Evolutionary conservation across 2,113 vertebrate genomes (phyloP).

Genomic region (Sakesphorus luctuosus): DNA sequence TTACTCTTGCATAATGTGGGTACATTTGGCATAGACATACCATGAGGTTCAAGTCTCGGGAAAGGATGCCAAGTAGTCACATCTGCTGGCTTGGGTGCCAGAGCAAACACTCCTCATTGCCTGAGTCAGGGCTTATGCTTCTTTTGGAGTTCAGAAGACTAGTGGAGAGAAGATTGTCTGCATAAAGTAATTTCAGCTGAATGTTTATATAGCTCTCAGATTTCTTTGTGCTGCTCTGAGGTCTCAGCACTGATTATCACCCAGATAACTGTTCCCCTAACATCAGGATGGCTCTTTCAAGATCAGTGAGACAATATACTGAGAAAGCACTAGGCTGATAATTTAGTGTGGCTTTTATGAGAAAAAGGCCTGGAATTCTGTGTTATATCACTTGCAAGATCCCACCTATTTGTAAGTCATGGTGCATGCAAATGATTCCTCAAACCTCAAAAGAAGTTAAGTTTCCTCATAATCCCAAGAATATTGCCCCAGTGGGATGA

Average conservation of each 20-base stretch:
- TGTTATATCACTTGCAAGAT: not conserved
- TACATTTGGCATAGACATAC: conserved; percentile 67
- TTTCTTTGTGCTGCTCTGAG: not conserved
- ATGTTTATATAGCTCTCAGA: conserved; percentile 5
- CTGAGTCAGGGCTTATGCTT: conserved; percentile 71
- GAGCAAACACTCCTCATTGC: conserved; percentile 54
- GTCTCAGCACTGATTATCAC: conserved; percentile 21
- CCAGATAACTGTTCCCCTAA: not conserved
- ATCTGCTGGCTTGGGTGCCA: conserved; percentile 71
- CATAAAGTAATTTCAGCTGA: conserved; percentile 12
- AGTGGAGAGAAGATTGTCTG: conserved; percentile 16
- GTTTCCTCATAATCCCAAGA: not conserved
- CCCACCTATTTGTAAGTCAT: not conserved
- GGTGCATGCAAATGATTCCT: not conserved
- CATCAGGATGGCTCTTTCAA: not conserved
- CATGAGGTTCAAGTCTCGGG: conserved; percentile 56
- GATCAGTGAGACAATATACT: not conserved
- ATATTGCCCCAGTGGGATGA: not conserved
- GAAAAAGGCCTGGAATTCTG: not conserved
- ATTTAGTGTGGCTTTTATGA: conserved; percentile 16
- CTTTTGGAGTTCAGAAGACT: conserved; percentile 58
- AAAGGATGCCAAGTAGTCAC: conserved; percentile 70
- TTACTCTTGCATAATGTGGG: conserved; percentile 67
- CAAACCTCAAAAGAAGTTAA: not conserved
- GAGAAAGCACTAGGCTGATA: not conserved